Percentiles rank a stretch among this genome's conserved stretches.
Evolutionary conservation across 2,888 invertebrate genomes (phyloP).

Genomic region (Chloroclysta siterata): DNA sequence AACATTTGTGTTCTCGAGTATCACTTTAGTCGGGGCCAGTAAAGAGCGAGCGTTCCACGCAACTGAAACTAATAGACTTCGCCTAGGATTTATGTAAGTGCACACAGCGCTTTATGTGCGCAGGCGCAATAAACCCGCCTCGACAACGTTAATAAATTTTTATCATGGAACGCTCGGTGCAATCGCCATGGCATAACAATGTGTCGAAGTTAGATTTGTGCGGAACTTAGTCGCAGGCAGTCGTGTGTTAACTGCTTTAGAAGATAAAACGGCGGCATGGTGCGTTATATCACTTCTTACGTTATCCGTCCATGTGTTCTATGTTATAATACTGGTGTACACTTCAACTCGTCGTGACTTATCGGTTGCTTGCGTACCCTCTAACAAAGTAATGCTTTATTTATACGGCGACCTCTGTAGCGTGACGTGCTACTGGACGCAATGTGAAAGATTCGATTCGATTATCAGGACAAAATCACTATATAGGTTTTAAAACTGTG

Average conservation of each 20-base stretch:
- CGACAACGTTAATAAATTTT: conserved; percentile 78
- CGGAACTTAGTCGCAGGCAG: conserved; percentile 46
- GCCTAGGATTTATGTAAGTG: conserved; percentile 70
- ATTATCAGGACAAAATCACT: too few relatives aligned
- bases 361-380: neutral
- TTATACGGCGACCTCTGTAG: neutral
- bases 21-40: conserved; percentile 56
- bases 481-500: too few relatives aligned
- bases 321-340: conserved; percentile 33
- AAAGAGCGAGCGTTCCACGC: conserved; percentile 55
- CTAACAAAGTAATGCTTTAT: conserved; percentile 1
- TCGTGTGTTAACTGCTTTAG: conserved; percentile 38
- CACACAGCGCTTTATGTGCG: conserved; percentile 71
- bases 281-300: conserved; percentile 51
- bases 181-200: conserved; percentile 43
- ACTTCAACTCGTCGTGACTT: conserved; percentile 31
- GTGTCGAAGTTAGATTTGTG: conserved; percentile 46
- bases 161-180: conserved; percentile 68
- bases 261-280: conserved; percentile 50
- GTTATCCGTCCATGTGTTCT: conserved; percentile 11
- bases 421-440: neutral
- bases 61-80: conserved; percentile 86
- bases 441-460: neutral
- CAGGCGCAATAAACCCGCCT: conserved; percentile 70
- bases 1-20: conserved; percentile 53